Conservation (phyloP, 2,113 vertebrate species). For the Picathartes gymnocephalus region DNA sequence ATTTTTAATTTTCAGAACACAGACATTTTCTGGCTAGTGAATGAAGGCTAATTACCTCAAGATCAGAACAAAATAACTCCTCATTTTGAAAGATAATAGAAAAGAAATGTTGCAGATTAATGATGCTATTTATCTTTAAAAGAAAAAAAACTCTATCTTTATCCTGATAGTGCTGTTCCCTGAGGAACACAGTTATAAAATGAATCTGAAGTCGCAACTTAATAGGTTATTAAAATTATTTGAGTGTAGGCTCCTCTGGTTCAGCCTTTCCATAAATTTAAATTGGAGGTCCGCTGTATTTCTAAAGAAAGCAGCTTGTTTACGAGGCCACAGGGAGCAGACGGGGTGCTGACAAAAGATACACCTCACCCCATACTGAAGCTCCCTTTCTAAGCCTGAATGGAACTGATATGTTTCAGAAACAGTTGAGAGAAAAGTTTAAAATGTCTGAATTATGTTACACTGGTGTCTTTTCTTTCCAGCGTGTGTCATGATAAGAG, state of each 20-base stretch:
- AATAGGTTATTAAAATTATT: constrained; percentile 99
- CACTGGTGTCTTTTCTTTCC: neutral
- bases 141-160: constrained; percentile 90
- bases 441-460: neutral
- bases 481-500: neutral
- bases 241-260: constrained; percentile 76
- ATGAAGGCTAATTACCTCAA: constrained; percentile 98
- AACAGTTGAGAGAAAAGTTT: constrained; percentile 49
- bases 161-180: constrained; percentile 91
- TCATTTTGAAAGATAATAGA: constrained; percentile 97
- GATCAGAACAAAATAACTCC: constrained; percentile 97
- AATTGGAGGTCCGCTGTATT: constrained; percentile 74
- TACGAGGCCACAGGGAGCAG: constrained; percentile 70
- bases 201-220: constrained; percentile 98
- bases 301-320: constrained; percentile 71
- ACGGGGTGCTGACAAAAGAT: constrained; percentile 68
- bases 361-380: constrained; percentile 37
- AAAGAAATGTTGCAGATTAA: constrained; percentile 98
- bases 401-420: constrained; percentile 28
- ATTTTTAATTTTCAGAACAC: constrained; percentile 99
- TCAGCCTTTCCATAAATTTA: constrained; percentile 81
- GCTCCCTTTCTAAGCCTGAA: constrained; percentile 11
- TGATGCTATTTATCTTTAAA: constrained; percentile 98
- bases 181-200: constrained; percentile 94
- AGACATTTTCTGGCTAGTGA: constrained; percentile 91